Base-by-base conservation (phyloP, 2,888 invertebrate genomes). In the Eristalis intricaria region DNA sequence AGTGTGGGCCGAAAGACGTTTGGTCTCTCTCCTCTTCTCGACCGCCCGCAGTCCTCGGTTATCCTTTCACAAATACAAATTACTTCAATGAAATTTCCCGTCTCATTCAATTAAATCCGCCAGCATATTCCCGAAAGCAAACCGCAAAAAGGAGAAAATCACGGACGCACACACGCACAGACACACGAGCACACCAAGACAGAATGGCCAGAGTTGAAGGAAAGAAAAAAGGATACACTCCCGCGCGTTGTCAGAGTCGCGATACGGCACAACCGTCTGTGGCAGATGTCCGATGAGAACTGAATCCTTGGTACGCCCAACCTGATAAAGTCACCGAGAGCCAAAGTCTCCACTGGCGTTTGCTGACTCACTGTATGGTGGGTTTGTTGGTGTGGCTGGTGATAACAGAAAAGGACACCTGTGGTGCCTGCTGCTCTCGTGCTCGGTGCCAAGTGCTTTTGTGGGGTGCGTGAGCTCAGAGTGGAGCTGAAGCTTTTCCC, bases 281-380 rank as follows among this genome's bases (percentile, higher is more conserved):
- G 84, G 84, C 76, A 76, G 80, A 83, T 84, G 83, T 87, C 84
- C 83, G 79, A 79, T 64, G 83, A 83, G 87, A 84, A 87, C 87
- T 87, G 78, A 69, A 23, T 56, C 76, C 32, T 64, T 43, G 32
- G 70, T 71, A 29, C 58, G 22, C 40, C 10, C 5, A 10, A 35
- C 23, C 43, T 81, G 75, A 81, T 81, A 81, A 75, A 70, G 50
- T 19, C 50, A 65, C 26, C 22, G 50, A 15, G 43, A 11, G 23
- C 8, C 32, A 32, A 19, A 19, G 8, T n/a, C 19, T 29, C 11
- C 22, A 22, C 50, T 19, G 32, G 32, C n/a, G 38, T 19, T 11
- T 23, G 23, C 1, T 29, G 61, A 75, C 74, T 84, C 76, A 83
- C 83, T 87, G 83, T 83, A 75, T 87, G 87, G 87, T 87, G 68